These are phyloP conservation scores for Sinocyclocheilus anshuiensis DNA, from an alignment of 2,113 vertebrate species.

Conservation along the genomic window DNA sequence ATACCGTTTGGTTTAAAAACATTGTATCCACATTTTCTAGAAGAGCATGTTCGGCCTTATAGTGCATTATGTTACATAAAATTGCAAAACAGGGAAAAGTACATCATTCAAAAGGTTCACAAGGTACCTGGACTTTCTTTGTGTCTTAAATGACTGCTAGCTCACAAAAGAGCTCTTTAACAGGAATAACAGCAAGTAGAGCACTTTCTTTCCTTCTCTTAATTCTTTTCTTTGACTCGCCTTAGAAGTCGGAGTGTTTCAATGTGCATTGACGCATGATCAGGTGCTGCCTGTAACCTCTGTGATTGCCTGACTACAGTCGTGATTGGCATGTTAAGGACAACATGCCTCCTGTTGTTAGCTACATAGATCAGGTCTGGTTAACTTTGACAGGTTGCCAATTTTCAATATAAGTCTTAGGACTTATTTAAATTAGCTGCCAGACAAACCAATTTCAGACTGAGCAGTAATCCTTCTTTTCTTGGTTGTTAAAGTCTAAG, in stretches of 20 bases:
- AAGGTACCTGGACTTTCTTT: slow-evolving; percentile 6
- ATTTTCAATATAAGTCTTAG: slow-evolving; percentile 4
- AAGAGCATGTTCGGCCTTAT: background rate
- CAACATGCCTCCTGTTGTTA: slow-evolving; percentile 10
- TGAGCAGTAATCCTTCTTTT: background rate
- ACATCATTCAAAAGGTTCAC: slow-evolving; percentile 1
- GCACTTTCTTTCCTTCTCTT: background rate
- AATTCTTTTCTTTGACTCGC: background rate
- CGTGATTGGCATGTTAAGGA: slow-evolving; percentile 38
- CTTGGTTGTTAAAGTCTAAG: background rate
- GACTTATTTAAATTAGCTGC: slow-evolving; percentile 7
- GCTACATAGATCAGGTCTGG: slow-evolving; percentile 13
- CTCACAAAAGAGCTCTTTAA: background rate
- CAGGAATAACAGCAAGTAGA: background rate
- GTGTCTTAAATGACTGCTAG: background rate
- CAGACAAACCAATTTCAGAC: background rate
- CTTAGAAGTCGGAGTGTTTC: background rate
- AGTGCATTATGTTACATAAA: background rate
- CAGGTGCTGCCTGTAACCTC: background rate
- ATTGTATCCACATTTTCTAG: background rate
- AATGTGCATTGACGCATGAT: background rate
- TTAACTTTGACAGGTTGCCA: slow-evolving; percentile 4
- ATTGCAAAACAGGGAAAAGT: background rate
- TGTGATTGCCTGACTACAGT: slow-evolving; percentile 7
- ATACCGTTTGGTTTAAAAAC: background rate